Conservation (phyloP, 92 coral and sea anemone genomes). For the Epizoanthus ramosus region DNA sequence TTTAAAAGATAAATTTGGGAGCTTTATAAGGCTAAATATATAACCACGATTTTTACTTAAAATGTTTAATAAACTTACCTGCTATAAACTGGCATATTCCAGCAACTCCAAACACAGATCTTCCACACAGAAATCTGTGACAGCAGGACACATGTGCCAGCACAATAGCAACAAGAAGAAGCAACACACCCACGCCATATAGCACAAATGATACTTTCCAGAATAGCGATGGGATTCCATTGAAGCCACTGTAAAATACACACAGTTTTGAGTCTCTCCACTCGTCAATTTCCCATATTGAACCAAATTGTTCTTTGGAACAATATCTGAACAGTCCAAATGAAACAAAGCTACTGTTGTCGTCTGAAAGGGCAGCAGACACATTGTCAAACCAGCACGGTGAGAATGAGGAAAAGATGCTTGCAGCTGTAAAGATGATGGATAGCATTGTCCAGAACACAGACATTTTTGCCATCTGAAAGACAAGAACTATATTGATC, state of each 20-base stretch:
- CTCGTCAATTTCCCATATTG: conserved; percentile 70
- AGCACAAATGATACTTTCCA: conserved; percentile 74
- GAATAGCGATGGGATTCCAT: conserved; percentile 79
- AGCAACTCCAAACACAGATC: conserved; percentile 70
- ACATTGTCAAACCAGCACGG: conserved; percentile 86
- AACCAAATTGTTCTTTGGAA: conserved; percentile 62
- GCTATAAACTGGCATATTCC: conserved; percentile 66
- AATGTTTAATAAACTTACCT: conserved; percentile 46
- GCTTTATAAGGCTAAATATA: no score
- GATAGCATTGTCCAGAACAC: conserved; percentile 77
- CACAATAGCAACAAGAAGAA: conserved; percentile 54
- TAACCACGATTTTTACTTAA: no score
- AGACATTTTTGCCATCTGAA: conserved; percentile 74
- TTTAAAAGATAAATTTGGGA: no score
- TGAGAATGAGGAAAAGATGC: conserved; percentile 74
- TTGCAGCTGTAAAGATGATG: conserved; percentile 52
- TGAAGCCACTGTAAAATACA: conserved; percentile 68
- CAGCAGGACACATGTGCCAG: conserved; percentile 77
- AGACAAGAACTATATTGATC: conserved; percentile 11
- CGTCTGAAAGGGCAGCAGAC: conserved; percentile 62
- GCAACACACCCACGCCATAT: conserved; percentile 67
- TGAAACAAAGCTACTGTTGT: conserved; percentile 71
- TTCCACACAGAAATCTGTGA: conserved; percentile 56
- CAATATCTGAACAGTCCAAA: conserved; percentile 84
- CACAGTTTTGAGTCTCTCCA: conserved; percentile 73